These are phyloP conservation scores for Stylophora pistillata DNA, from an alignment of 64 coral and sea anemone species.

Conservation along the genomic window DNA sequence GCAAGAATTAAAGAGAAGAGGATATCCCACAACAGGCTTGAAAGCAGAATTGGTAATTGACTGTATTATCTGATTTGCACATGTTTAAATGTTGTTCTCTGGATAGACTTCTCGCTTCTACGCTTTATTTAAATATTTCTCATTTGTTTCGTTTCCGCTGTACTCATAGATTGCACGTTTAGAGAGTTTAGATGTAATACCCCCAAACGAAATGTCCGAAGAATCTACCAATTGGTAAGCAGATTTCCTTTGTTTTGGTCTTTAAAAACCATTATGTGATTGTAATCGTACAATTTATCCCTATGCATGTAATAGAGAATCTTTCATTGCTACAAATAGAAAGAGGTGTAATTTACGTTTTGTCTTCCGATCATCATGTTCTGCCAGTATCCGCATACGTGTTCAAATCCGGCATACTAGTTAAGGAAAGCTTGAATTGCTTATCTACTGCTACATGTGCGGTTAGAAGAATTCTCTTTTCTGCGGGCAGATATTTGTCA, in stretches of 20 bases:
- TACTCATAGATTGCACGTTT: conserved; percentile 47
- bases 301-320: not conserved
- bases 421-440: not conserved
- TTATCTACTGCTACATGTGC: not conserved
- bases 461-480: too few relatives aligned
- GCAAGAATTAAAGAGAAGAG: conserved; percentile 39
- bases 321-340: not conserved
- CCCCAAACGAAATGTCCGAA: conserved; percentile 41
- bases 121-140: not conserved
- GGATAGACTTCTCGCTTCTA: too few relatives aligned
- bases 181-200: conserved; percentile 24
- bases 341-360: not conserved
- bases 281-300: not conserved
- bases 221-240: conserved; percentile 15
- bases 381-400: not conserved
- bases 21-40: conserved; percentile 25
- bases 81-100: not conserved
- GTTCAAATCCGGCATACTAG: not conserved
- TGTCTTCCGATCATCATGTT: not conserved
- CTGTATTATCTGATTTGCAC: not conserved
- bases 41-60: conserved; percentile 58
- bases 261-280: not conserved
- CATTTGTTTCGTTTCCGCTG: not conserved
- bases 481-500: not conserved
- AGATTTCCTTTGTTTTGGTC: not conserved